These are phyloP conservation scores for Clarias pachynema DNA, from an alignment of 2,797 vertebrate genomes.

Conservation along the genomic window DNA sequence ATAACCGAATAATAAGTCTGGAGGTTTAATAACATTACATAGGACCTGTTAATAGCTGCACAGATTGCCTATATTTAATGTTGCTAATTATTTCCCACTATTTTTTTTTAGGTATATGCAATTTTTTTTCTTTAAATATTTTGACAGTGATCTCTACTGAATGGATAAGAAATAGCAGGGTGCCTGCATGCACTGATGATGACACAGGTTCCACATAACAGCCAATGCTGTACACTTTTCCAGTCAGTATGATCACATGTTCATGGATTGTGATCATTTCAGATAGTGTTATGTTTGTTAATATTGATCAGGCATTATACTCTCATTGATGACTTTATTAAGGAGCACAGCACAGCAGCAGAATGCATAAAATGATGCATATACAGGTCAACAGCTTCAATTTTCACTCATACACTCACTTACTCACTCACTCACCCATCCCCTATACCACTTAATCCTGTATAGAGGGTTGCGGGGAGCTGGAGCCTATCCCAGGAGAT, in stretches of 20 bases:
- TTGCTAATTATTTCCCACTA: background rate
- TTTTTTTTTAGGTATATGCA: background rate
- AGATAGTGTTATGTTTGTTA: too few relatives aligned
- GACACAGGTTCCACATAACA: slow-evolving; percentile 68
- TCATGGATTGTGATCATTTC: background rate
- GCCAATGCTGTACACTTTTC: slow-evolving; percentile 57
- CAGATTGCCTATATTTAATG: background rate
- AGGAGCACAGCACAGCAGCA: background rate
- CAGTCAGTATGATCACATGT: slow-evolving; percentile 46
- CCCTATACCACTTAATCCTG: too few relatives aligned
- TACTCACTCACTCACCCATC: too few relatives aligned
- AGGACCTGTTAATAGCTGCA: background rate
- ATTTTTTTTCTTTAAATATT: background rate
- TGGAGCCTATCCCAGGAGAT: too few relatives aligned
- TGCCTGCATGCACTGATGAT: slow-evolving; percentile 61
- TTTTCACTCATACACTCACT: too few relatives aligned
- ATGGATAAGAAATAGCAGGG: background rate
- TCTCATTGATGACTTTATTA: background rate
- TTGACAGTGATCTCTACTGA: background rate
- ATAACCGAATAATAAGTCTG: background rate
- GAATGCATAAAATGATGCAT: background rate
- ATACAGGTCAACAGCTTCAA: background rate
- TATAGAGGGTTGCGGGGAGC: too few relatives aligned
- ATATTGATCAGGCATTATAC: background rate
- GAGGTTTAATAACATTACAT: background rate